Percentiles rank a stretch among this genome's conserved stretches.
Evolutionary conservation across 1,140 invertebrate species (phyloP).

Genomic region (Bicyclus anynana): DNA sequence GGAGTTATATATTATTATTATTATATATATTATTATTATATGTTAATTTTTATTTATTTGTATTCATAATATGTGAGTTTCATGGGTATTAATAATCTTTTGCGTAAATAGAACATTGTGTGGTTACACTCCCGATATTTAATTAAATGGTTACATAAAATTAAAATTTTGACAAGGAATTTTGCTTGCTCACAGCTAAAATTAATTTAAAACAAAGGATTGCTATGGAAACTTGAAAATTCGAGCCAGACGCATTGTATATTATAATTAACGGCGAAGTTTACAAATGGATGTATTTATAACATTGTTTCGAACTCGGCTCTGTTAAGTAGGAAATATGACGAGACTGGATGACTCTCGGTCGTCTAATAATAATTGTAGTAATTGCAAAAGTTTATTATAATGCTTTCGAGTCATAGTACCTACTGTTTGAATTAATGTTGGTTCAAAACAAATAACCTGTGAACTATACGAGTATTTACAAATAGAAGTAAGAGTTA

Average conservation of each 20-base stretch:
- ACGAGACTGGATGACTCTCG: conserved; percentile 55
- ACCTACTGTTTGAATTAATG: background rate
- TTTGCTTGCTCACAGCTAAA: background rate
- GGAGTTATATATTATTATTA: too few relatives aligned
- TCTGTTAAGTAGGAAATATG: conserved; percentile 71
- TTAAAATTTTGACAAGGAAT: background rate
- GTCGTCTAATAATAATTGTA: conserved; percentile 60
- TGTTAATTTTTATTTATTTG: too few relatives aligned
- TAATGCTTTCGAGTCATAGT: conserved; percentile 33
- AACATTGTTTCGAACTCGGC: conserved; percentile 56
- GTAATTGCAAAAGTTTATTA: conserved; percentile 70
- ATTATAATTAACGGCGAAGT: conserved; percentile 33
- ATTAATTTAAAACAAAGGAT: conserved; percentile 1
- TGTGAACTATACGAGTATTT: too few relatives aligned
- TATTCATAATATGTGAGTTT: too few relatives aligned
- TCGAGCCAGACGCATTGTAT: conserved; percentile 26
- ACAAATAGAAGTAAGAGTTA: too few relatives aligned
- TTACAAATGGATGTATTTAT: conserved; percentile 64
- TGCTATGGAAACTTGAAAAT: background rate
- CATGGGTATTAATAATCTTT: too few relatives aligned
- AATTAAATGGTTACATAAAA: too few relatives aligned
- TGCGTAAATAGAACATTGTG: too few relatives aligned
- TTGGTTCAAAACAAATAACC: too few relatives aligned
- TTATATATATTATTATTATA: too few relatives aligned
- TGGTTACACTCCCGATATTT: too few relatives aligned